Percentiles rank a stretch among this genome's conserved stretches.
Evolutionary conservation across 2,888 invertebrate genomes (phyloP).

Genomic region (Horisme vitalbata): DNA sequence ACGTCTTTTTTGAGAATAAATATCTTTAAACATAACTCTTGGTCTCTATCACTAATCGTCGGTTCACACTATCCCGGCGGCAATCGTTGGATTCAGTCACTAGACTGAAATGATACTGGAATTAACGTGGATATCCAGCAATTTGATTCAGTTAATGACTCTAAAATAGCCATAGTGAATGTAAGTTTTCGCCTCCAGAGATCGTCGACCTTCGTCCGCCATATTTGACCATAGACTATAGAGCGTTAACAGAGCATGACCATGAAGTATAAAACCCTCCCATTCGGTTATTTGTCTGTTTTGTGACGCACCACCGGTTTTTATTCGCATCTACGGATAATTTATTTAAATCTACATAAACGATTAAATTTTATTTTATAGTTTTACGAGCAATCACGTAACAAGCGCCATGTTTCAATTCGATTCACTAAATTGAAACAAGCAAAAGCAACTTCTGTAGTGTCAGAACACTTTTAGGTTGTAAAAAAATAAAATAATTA

Average conservation of each 20-base stretch:
- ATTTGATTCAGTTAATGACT: constrained; percentile 46
- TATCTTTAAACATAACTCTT: no score
- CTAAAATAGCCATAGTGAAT: constrained; percentile 54
- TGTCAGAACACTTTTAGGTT: not conserved
- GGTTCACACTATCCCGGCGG: no score
- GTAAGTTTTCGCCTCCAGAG: constrained; percentile 60
- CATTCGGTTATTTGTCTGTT: constrained; percentile 54
- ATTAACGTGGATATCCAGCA: constrained; percentile 31
- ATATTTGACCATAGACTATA: constrained; percentile 64
- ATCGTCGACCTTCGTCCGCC: constrained; percentile 57
- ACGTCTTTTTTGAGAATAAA: no score
- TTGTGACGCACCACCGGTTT: constrained; percentile 58
- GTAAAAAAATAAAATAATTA: not conserved
- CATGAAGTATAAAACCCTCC: constrained; percentile 56
- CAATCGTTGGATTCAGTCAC: no score
- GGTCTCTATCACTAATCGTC: no score
- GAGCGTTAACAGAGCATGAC: constrained; percentile 67
- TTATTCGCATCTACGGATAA: constrained; percentile 43
- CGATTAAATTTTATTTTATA: constrained; percentile 16
- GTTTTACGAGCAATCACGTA: constrained; percentile 3
- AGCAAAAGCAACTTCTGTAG: not conserved
- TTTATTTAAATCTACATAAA: constrained; percentile 18
- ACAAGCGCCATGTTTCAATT: not conserved
- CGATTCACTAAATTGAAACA: constrained; percentile 1
- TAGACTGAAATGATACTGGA: no score